Evolutionary conservation across 2,888 invertebrate species (phyloP).

Genomic region (Aphidoletes aphidimyza): DNA sequence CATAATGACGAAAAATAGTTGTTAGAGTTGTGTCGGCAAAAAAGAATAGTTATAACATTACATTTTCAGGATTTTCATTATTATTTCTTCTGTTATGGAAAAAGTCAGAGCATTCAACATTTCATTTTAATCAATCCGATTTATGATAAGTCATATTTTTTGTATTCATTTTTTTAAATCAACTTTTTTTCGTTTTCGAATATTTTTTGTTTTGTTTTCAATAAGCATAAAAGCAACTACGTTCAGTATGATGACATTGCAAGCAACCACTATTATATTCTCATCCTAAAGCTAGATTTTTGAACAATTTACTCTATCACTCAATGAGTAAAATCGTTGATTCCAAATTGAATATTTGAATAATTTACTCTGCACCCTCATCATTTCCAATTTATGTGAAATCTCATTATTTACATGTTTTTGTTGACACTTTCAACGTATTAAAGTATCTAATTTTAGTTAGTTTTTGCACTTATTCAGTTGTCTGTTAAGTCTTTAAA

Average conservation of each 20-base stretch:
- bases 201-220: neutral
- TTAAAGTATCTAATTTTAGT: conserved; percentile 26
- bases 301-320: neutral
- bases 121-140: too few species aligned
- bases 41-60: too few species aligned
- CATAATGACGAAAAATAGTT: too few species aligned
- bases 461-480: conserved; percentile 29
- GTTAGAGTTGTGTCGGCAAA: too few species aligned
- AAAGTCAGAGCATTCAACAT: too few species aligned
- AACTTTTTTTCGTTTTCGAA: neutral
- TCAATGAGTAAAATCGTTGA: neutral
- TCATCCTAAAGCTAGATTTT: neutral
- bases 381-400: too few species aligned
- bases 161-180: neutral
- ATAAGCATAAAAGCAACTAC: conserved; percentile 31
- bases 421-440: neutral
- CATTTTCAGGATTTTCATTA: too few species aligned
- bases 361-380: neutral
- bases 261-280: conserved; percentile 13
- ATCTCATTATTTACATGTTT: neutral
- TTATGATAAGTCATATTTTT: too few species aligned
- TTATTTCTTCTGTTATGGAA: too few species aligned
- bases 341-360: neutral
- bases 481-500: conserved; percentile 8
- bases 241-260: neutral